Conservation (phyloP, 2,113 vertebrate genomes). For the Dissostichus mawsoni region DNA sequence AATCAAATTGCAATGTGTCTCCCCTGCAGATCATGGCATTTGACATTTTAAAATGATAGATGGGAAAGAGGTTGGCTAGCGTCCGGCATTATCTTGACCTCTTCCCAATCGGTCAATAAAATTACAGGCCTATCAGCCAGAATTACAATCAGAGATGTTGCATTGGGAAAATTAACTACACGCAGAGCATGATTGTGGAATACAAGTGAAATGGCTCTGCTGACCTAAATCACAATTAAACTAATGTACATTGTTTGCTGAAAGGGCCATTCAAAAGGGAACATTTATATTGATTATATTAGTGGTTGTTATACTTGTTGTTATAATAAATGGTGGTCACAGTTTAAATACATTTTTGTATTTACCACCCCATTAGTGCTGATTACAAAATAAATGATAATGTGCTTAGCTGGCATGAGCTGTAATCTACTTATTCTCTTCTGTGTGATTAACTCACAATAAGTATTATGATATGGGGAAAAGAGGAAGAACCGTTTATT, state of each 20-base stretch:
- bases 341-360: neutral
- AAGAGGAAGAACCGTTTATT: neutral
- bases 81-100: conserved; percentile 56
- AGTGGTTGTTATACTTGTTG: neutral
- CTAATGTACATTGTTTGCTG: neutral
- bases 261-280: conserved; percentile 15
- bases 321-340: neutral
- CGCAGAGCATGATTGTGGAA: neutral
- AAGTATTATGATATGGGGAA: neutral
- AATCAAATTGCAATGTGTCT: conserved; percentile 70
- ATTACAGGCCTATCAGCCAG: conserved; percentile 50
- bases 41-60: conserved; percentile 64
- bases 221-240: conserved; percentile 22
- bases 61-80: conserved; percentile 33
- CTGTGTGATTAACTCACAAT: neutral
- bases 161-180: neutral
- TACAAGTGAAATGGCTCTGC: conserved; percentile 12
- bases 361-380: neutral
- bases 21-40: conserved; percentile 26
- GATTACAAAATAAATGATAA: conserved; percentile 22
- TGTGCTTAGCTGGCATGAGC: conserved; percentile 3
- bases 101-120: conserved; percentile 54
- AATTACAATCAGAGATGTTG: conserved; percentile 49
- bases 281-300: neutral
- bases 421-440: conserved; percentile 32